phyloP scores from a whole-genome alignment of 1,140 invertebrate species.

The Epicauta chinensis region DNA sequence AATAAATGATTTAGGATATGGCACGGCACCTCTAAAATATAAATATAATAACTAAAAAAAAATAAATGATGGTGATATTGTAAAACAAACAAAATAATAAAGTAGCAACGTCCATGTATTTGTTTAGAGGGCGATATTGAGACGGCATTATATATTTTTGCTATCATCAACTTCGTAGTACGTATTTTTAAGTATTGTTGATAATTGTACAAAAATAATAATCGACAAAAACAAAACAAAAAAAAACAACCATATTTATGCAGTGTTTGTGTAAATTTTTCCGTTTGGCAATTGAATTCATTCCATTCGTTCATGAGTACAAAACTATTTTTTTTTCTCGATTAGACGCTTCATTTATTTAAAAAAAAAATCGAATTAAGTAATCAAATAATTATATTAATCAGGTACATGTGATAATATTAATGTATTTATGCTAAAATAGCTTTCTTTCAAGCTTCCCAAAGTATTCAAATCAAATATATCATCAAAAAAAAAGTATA shows the following conservation, averaged over 20 bases:
- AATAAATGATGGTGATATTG: slow-evolving; percentile 12
- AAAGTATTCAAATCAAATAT: slow-evolving; percentile 16
- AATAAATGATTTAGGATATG: slow-evolving; percentile 1
- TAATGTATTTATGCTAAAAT: slow-evolving; percentile 11
- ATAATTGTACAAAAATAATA: slow-evolving; percentile 5
- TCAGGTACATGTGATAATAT: slow-evolving; percentile 17
- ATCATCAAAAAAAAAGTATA: slow-evolving; percentile 1
- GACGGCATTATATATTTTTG: slow-evolving; percentile 12
- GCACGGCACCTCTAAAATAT: slow-evolving; percentile 9
- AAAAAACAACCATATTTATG: too few species aligned
- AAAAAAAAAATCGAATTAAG: slow-evolving; percentile 2
- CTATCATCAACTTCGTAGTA: slow-evolving; percentile 10
- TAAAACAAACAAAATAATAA: slow-evolving; percentile 5
- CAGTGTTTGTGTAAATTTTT: too few species aligned
- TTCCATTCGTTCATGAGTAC: slow-evolving; percentile 12
- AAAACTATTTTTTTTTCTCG: slow-evolving; percentile 3
- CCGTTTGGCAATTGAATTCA: background rate
- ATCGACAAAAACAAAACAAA: too few species aligned
- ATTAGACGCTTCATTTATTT: background rate
- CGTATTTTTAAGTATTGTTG: slow-evolving; percentile 11
- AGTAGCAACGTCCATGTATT: slow-evolving; percentile 11
- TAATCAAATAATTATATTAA: slow-evolving; percentile 11
- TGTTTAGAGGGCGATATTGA: slow-evolving; percentile 10
- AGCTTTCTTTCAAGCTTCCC: slow-evolving; percentile 12
- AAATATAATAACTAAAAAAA: too few species aligned